These are phyloP conservation scores for Scaptomyza tumidula DNA, from an alignment of 2,888 invertebrate species.

Conservation along the genomic window DNA sequence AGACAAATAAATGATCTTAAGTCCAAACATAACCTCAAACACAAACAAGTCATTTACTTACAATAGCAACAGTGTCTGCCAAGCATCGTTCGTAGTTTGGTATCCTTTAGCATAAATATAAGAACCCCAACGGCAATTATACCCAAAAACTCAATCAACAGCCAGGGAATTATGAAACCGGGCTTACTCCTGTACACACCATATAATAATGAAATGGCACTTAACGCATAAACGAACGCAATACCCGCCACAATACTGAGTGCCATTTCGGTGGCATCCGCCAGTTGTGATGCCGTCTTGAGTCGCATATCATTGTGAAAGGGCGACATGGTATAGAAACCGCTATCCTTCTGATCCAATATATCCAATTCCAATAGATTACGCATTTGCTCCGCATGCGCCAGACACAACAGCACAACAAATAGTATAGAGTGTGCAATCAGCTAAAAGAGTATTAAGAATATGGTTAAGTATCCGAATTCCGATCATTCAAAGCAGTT, in stretches of 20 bases:
- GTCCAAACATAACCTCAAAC: background rate
- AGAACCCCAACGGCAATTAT: constrained; percentile 72
- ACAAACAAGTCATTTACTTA: constrained; percentile 54
- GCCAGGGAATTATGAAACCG: constrained; percentile 83
- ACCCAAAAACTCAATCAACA: constrained; percentile 81
- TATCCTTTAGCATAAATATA: constrained; percentile 78
- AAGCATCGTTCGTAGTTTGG: constrained; percentile 74
- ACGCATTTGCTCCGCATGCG: constrained; percentile 84
- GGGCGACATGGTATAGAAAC: constrained; percentile 82
- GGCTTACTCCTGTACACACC: constrained; percentile 83
- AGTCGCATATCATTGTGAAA: constrained; percentile 82
- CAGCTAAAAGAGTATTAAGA: constrained; percentile 62
- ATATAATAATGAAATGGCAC: constrained; percentile 81
- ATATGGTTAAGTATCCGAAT: no score
- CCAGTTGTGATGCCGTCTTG: constrained; percentile 80
- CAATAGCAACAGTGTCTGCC: constrained; percentile 82
- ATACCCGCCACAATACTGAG: constrained; percentile 78
- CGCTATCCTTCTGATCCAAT: constrained; percentile 83
- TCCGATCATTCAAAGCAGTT: background rate
- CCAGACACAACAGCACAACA: constrained; percentile 82
- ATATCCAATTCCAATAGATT: constrained; percentile 83
- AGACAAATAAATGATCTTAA: background rate
- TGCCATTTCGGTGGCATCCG: constrained; percentile 80
- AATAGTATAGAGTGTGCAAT: constrained; percentile 83
- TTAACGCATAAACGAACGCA: constrained; percentile 79